phyloP scores from a whole-genome alignment of 2,113 vertebrate genomes.

The Perccottus glenii region DNA sequence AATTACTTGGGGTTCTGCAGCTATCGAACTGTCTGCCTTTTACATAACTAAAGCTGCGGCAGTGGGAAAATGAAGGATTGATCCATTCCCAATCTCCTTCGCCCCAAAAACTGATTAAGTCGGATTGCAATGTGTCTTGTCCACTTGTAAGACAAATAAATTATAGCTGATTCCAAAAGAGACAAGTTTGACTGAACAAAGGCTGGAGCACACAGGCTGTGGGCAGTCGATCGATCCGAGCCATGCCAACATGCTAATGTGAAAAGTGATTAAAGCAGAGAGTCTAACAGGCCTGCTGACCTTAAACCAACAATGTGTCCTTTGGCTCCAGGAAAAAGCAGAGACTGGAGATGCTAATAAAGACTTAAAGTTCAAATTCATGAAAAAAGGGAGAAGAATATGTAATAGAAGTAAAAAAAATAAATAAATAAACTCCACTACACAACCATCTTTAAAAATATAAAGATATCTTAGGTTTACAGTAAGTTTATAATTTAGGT shows the following conservation, averaged over 20 bases:
- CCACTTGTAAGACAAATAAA: slow-evolving; percentile 64
- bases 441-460: no score
- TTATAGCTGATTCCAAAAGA: slow-evolving; percentile 56
- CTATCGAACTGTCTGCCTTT: neutral
- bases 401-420: no score
- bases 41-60: neutral
- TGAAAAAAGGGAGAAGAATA: neutral
- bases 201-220: slow-evolving; percentile 28
- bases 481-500: no score
- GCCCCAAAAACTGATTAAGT: slow-evolving; percentile 54
- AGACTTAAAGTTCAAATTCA: neutral
- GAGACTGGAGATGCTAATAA: slow-evolving; percentile 1
- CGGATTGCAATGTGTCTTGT: slow-evolving; percentile 35
- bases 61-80: slow-evolving; percentile 37
- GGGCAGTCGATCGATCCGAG: slow-evolving; percentile 46
- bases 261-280: slow-evolving; percentile 51
- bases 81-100: slow-evolving; percentile 32
- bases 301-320: slow-evolving; percentile 41
- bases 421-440: no score
- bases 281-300: slow-evolving; percentile 40
- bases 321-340: slow-evolving; percentile 21
- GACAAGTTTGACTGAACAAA: slow-evolving; percentile 60
- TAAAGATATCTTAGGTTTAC: no score
- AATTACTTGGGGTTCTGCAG: neutral
- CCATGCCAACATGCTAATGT: slow-evolving; percentile 50